Conservation (phyloP, 2,113 vertebrate species). For the Paraplagusia blochii region DNA sequence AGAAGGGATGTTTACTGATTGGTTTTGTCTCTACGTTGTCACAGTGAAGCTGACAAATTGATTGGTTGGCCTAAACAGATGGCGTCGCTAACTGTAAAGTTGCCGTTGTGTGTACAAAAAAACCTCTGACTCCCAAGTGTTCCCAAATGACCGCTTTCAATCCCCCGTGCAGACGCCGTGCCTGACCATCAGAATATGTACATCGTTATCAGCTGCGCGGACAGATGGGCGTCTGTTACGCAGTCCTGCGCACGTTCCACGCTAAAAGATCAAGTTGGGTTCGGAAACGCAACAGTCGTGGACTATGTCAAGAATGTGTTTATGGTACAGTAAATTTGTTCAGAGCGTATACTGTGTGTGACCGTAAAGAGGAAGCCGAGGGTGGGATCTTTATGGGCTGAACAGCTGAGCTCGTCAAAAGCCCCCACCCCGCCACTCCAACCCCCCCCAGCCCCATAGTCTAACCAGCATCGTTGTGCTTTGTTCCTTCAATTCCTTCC, state of each 20-base stretch:
- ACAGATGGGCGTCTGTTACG: conserved; percentile 37
- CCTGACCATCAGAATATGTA: conserved; percentile 33
- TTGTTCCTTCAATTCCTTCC: conserved; percentile 40
- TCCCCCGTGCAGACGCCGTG: conserved; percentile 19
- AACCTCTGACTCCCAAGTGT: conserved; percentile 31
- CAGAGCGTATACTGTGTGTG: conserved; percentile 8
- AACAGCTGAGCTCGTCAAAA: conserved; percentile 66
- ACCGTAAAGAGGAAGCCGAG: conserved; percentile 4
- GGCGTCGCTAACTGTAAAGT: conserved; percentile 59
- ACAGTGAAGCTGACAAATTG: conserved; percentile 29
- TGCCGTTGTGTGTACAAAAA: conserved; percentile 34
- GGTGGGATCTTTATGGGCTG: conserved; percentile 45
- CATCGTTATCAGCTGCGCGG: conserved; percentile 36
- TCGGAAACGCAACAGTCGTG: conserved; percentile 12
- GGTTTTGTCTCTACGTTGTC: conserved; percentile 25
- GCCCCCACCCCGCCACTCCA: not conserved
- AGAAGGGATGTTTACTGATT: too few relatives aligned
- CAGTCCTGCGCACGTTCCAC: conserved; percentile 11
- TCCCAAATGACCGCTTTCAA: conserved; percentile 55
- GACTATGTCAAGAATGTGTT: conserved; percentile 26
- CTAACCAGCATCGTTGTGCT: conserved; percentile 47
- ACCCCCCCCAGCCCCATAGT: not conserved
- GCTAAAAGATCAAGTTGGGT: conserved; percentile 19
- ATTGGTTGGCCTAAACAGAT: conserved; percentile 45
- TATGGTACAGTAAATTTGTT: conserved; percentile 25